phyloP scores from a whole-genome alignment of 2,888 invertebrate genomes.

The Agrochola circellaris region DNA sequence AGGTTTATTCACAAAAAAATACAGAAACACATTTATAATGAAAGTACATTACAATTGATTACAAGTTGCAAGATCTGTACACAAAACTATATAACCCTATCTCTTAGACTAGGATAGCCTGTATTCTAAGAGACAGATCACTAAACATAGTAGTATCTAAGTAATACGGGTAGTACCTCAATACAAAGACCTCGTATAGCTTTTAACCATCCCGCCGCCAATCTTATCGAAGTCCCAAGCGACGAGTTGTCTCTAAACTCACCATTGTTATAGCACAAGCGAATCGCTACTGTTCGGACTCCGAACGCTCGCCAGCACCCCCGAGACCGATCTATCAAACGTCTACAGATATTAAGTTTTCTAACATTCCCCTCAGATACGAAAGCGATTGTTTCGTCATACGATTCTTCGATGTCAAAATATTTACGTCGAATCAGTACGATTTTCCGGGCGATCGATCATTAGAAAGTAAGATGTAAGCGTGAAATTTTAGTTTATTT shows the following conservation, averaged over 20 bases:
- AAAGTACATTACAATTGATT: no score
- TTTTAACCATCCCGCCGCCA: constrained; percentile 42
- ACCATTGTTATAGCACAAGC: constrained; percentile 72
- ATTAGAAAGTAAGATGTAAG: constrained; percentile 81
- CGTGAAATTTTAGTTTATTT: constrained; percentile 87
- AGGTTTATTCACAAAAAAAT: no score
- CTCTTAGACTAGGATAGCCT: no score
- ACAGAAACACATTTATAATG: no score
- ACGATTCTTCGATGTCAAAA: constrained; percentile 87
- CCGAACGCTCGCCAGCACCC: constrained; percentile 71
- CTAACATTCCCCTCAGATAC: constrained; percentile 80
- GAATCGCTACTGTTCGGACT: constrained; percentile 80
- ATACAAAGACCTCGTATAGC: constrained; percentile 26
- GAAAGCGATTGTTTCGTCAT: constrained; percentile 88
- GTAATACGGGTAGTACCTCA: constrained; percentile 17
- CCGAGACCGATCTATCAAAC: constrained; percentile 88
- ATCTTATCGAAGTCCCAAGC: constrained; percentile 69
- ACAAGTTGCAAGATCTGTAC: no score
- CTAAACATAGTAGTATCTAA: constrained; percentile 31
- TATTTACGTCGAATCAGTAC: constrained; percentile 86
- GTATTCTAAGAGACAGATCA: background rate
- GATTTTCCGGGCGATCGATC: constrained; percentile 89
- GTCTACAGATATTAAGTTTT: constrained; percentile 84
- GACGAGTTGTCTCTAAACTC: constrained; percentile 71
- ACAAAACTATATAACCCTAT: no score